Evolutionary conservation across 2,888 invertebrate genomes (phyloP), one percentile per base, ranked within the genome.

Genomic region (Watsonalla binaria): DNA sequence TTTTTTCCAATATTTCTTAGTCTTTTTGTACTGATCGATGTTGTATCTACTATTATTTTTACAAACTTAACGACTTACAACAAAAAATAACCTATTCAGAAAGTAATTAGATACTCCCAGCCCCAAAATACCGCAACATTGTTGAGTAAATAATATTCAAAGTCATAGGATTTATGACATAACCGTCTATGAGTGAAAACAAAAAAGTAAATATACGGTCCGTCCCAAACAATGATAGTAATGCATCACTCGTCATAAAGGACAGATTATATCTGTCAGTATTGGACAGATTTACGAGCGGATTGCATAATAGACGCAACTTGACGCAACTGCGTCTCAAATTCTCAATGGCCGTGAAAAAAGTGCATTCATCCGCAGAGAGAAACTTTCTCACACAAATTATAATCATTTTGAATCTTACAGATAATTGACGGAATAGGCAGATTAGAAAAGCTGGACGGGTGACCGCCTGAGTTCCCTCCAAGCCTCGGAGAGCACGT

Each of bases 211-310:
- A 86, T 86, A 85, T 84, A 86, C 74, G 82, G 73, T 62, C 68
- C 60, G 60, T 70, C 66, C 73, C 75, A 75, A 78, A 84, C 86
- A 89, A 89, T 83, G 77, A 71, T 66, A 73, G 85, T 79, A 82
- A 86, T 87, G 78, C 86, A 88, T 89, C 89, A 90, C 82, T 80
- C 84, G 82, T 90, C 90, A 89, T 87, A 88, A 87, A 84, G 82
- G 80, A 76, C 78, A 86, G 88, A 88, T 89, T 88, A 86, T 74
- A 76, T 72, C 76, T 78, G 82, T 81, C 80, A 55, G 56, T 62
- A 58, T 63, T 62, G 55, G 85, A 80, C 84, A 85, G 85, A 89
- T 89, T 89, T 90, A 90, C 72, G 83, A 78, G 63, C 66, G 58
- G 55, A 54, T 79, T 82, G 81, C 84, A 85, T 84, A 85, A 85